Evolutionary conservation across 2,888 invertebrate species (phyloP).

Genomic region (Synanthedon myopaeformis): DNA sequence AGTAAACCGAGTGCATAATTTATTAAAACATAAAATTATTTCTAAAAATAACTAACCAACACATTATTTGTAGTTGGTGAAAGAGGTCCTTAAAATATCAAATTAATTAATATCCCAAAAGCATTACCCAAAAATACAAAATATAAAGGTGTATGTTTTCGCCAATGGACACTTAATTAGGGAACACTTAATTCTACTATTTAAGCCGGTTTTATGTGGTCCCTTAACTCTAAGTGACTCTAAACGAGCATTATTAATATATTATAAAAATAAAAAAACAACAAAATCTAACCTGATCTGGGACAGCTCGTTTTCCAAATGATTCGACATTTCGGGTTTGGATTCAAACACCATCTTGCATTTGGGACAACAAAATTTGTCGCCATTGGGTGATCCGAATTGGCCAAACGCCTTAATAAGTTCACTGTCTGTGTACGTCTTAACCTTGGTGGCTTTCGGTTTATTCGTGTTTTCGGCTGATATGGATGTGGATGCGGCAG

Average conservation of each 20-base stretch:
- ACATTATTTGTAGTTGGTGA: too few relatives aligned
- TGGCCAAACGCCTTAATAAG: conserved; percentile 38
- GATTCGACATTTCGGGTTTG: conserved; percentile 34
- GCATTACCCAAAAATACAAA: neutral
- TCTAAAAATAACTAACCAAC: too few relatives aligned
- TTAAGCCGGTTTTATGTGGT: too few relatives aligned
- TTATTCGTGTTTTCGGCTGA: neutral
- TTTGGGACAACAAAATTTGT: conserved; percentile 42
- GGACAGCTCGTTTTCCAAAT: conserved; percentile 47
- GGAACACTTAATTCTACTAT: too few relatives aligned
- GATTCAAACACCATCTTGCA: conserved; percentile 28
- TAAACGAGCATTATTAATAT: too few relatives aligned
- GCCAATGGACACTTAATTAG: too few relatives aligned
- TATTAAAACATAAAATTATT: too few relatives aligned
- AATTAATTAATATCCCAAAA: neutral
- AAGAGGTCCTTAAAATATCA: neutral
- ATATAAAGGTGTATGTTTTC: neutral
- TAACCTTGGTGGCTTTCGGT: neutral
- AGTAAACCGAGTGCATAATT: too few relatives aligned
- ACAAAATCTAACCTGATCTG: conserved; percentile 40
- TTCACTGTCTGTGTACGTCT: conserved; percentile 14
- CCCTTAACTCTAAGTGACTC: too few relatives aligned
- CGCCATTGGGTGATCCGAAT: conserved; percentile 28
- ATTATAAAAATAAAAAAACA: too few relatives aligned
- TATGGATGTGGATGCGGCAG: conserved; percentile 5